phyloP scores from a whole-genome alignment of 1,140 invertebrate species.

The Calliphora vicina region DNA sequence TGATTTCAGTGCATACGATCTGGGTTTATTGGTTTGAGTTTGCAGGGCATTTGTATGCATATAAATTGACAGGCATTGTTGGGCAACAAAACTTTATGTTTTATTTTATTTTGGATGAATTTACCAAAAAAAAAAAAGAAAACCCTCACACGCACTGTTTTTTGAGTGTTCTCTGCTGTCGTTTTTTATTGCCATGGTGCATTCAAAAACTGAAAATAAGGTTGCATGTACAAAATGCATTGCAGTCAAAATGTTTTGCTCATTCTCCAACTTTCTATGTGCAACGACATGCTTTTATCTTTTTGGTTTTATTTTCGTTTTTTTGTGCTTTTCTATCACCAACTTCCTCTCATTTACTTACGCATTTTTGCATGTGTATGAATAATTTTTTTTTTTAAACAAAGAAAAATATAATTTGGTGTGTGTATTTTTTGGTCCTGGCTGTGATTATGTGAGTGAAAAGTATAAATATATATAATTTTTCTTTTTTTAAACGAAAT shows the following conservation, averaged over 20 bases:
- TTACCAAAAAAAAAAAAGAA: background rate
- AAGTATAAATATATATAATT: background rate
- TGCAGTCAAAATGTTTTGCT: background rate
- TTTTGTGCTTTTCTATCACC: background rate
- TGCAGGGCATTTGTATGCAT: background rate
- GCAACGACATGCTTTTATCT: background rate
- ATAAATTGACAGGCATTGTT: background rate
- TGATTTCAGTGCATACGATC: background rate
- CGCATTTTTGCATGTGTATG: constrained; percentile 10
- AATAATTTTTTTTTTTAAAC: background rate
- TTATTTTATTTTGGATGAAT: background rate
- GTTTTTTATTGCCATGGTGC: background rate
- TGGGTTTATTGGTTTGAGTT: background rate
- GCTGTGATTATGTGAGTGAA: background rate
- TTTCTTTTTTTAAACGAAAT: background rate
- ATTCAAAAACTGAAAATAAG: background rate
- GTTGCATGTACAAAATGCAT: background rate
- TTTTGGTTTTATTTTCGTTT: too few relatives aligned
- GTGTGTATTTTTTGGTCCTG: background rate
- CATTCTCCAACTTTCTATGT: background rate
- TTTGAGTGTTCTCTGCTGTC: background rate
- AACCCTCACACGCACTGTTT: background rate
- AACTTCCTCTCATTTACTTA: background rate
- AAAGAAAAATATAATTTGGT: background rate
- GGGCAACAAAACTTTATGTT: background rate